A percentile compares a stretch with the other conserved stretches of the same genome.
Conservation (phyloP, 2,888 invertebrate species). For the Rhingia rostrata region DNA sequence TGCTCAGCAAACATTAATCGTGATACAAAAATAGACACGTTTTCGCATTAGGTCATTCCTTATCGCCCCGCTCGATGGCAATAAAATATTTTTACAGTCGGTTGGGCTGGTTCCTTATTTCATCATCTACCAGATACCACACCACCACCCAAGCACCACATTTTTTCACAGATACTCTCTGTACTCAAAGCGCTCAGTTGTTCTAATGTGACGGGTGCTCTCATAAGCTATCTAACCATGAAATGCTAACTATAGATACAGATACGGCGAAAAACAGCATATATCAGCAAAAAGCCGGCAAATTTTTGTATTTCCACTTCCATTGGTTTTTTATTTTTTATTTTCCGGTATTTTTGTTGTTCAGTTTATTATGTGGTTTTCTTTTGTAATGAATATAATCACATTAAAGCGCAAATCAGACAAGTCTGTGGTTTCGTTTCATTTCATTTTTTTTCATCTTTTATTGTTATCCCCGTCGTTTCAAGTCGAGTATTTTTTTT, state of each 20-base stretch:
- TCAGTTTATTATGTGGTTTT: slow-evolving; percentile 58
- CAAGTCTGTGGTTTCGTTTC: slow-evolving; percentile 63
- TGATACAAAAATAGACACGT: slow-evolving; percentile 51
- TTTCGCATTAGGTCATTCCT: slow-evolving; percentile 62
- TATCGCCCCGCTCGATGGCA: slow-evolving; percentile 38
- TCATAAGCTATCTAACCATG: slow-evolving; percentile 61
- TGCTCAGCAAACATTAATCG: slow-evolving; percentile 16
- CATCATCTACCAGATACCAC: slow-evolving; percentile 6
- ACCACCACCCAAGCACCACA: background rate
- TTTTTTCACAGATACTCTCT: slow-evolving; percentile 49
- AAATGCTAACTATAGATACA: slow-evolving; percentile 42
- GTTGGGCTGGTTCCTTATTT: slow-evolving; percentile 37
- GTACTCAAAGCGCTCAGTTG: background rate
- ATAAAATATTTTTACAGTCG: background rate
- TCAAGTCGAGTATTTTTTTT: slow-evolving; percentile 32
- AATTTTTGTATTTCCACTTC: slow-evolving; percentile 19
- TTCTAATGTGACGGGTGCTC: slow-evolving; percentile 40
- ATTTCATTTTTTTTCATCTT: slow-evolving; percentile 5
- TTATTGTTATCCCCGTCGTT: background rate
- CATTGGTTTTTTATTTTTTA: slow-evolving; percentile 10
- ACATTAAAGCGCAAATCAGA: slow-evolving; percentile 71
- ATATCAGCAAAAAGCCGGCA: slow-evolving; percentile 47
- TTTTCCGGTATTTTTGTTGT: slow-evolving; percentile 2
- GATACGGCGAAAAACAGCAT: slow-evolving; percentile 9
- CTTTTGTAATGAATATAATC: slow-evolving; percentile 72